Evolutionary conservation across 1,140 invertebrate species (phyloP).

Genomic region (Drosophila tropicalis): DNA sequence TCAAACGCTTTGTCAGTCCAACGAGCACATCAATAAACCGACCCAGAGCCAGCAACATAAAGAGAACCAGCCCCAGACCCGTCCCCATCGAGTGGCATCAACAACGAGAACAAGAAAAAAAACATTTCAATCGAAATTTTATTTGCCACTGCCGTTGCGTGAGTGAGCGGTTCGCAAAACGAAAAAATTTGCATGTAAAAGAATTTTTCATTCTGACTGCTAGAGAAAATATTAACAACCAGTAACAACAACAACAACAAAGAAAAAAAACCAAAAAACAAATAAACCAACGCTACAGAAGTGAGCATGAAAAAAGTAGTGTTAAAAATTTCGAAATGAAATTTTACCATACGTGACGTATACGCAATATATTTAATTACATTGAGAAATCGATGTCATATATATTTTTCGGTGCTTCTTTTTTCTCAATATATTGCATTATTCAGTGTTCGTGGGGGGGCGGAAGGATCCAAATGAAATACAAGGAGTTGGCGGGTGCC

Average conservation of each 20-base stretch:
- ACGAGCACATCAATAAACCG: slow-evolving; percentile 62
- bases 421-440: slow-evolving; percentile 4
- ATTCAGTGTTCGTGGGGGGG: neutral
- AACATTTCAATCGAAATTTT: slow-evolving; percentile 49
- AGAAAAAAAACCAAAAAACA: too few relatives aligned
- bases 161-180: slow-evolving; percentile 17
- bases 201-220: slow-evolving; percentile 38
- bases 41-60: neutral
- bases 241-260: neutral
- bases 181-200: slow-evolving; percentile 57
- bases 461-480: too few relatives aligned
- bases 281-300: neutral
- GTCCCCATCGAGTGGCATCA: neutral
- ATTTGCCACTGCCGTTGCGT: slow-evolving; percentile 36
- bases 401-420: neutral
- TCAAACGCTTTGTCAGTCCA: slow-evolving; percentile 69
- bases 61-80: neutral
- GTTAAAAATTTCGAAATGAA: slow-evolving; percentile 54
- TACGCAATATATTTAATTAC: slow-evolving; percentile 67
- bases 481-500: too few relatives aligned
- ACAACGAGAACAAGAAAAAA: slow-evolving; percentile 33
- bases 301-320: slow-evolving; percentile 2
- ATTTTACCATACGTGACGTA: slow-evolving; percentile 57
- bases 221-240: slow-evolving; percentile 2
- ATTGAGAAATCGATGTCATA: slow-evolving; percentile 11